These are phyloP conservation scores for Ligdia adustata DNA, from an alignment of 2,888 invertebrate genomes.

Conservation along the genomic window DNA sequence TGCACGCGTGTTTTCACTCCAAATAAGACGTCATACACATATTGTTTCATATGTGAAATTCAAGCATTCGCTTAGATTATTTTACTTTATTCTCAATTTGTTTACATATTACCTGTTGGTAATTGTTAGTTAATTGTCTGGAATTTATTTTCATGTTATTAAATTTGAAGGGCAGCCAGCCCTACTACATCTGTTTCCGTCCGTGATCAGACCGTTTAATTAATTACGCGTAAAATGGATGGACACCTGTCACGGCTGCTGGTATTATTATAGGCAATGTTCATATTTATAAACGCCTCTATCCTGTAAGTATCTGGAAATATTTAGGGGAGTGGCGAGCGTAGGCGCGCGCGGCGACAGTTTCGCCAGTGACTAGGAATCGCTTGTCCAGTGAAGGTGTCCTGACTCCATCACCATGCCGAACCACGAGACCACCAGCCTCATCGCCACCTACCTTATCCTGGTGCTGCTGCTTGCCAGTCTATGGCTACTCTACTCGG, in stretches of 20 bases:
- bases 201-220: conserved; percentile 11
- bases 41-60: no score
- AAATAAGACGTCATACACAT: no score
- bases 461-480: conserved; percentile 86
- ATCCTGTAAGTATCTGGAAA: not conserved
- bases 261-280: conserved; percentile 51
- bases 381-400: conserved; percentile 68
- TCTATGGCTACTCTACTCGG: conserved; percentile 88
- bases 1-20: no score
- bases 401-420: conserved; percentile 61
- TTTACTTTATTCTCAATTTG: no score
- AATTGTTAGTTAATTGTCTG: no score
- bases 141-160: no score
- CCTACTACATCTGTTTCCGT: no score
- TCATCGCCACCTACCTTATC: conserved; percentile 88
- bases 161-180: no score
- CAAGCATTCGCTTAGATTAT: no score
- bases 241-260: conserved; percentile 52
- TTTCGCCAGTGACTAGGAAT: conserved; percentile 66
- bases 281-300: conserved; percentile 70
- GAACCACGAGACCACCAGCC: conserved; percentile 86
- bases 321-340: conserved; percentile 52
- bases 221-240: conserved; percentile 35
- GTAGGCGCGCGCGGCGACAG: conserved; percentile 54
- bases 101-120: no score